Evolutionary conservation across 2,113 vertebrate genomes (phyloP), one percentile per base, ranked within the genome.

Genomic region (Proterorhinus semilunaris): DNA sequence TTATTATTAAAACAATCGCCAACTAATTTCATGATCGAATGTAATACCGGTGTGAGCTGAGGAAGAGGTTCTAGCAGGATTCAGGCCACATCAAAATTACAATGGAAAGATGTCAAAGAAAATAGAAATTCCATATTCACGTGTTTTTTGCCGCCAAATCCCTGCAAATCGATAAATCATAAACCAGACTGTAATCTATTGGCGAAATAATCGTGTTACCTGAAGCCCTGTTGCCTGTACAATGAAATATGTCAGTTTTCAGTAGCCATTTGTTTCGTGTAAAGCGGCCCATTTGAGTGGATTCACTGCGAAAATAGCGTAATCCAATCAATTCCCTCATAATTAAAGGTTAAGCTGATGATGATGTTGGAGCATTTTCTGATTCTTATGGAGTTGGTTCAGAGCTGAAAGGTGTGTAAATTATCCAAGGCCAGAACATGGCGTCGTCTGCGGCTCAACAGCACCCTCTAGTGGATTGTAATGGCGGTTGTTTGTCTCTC

Each of bases 391-490:
- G 70, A 71, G 17, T 54, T 70, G 55, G 70, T n/a, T 16, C 53
- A 11, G 68, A 71, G 51, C 55, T 69, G 21, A 4, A 44, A 62
- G 45, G 61, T 5, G 36, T 12, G 47, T 78, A 7, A 66, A 59
- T 58, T 50, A 69, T 47, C 10, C 5, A 62, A 49, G 43, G 15
- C 15, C 16, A 8, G 6, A 6, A 27, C 10, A 10, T 2, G 27
- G 45, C 10, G 0, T 3, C 1, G 71, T 83, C 76, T 51, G 62
- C 44, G 74, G 68, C 64, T 83, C 79, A 80, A 55, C 71, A 78
- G 10, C 75, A 27, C 86, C 91, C 87, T 84, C 92, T 91, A 87
- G 83, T 79, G 88, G 46, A 36, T 15, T 0, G 58, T 78, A 65
- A 85, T 75, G 11, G 62, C 62, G 84, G 6, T 67, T 67, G 76